Conservation (phyloP, 2,797 vertebrate species). For the Catamblyrhynchus diadema region DNA sequence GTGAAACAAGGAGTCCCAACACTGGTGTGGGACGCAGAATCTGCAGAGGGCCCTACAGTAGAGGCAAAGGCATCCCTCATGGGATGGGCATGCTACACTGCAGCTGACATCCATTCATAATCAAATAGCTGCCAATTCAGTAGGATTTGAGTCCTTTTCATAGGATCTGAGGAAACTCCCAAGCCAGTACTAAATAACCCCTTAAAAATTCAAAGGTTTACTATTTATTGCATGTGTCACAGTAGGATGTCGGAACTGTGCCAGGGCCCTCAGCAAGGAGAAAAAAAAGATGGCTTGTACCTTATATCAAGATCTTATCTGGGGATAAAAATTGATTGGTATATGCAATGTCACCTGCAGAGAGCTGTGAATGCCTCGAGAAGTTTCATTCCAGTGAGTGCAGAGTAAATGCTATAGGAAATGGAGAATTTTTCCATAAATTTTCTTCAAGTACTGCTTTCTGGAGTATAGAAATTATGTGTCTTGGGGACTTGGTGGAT, state of each 20-base stretch:
- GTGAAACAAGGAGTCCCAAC: neutral
- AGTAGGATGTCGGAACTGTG: neutral
- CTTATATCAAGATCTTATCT: neutral
- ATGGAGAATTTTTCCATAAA: fast-evolving
- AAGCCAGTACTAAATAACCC: neutral
- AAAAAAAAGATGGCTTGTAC: neutral
- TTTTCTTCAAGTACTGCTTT: neutral
- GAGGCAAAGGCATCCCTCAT: neutral
- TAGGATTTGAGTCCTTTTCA: neutral
- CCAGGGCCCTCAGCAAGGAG: neutral
- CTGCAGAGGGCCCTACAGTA: neutral
- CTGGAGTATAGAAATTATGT: neutral
- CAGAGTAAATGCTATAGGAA: neutral
- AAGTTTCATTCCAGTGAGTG: neutral
- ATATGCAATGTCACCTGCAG: neutral
- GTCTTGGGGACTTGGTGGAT: neutral
- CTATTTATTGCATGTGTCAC: neutral
- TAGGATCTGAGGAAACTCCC: neutral
- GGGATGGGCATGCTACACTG: neutral
- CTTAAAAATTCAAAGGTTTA: neutral
- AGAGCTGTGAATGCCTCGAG: fast-evolving
- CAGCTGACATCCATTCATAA: neutral
- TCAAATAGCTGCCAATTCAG: neutral
- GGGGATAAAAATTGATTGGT: neutral
- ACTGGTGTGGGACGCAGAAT: neutral